Conservation (phyloP, 2,797 vertebrate genomes). For the Miichthys miiuy region DNA sequence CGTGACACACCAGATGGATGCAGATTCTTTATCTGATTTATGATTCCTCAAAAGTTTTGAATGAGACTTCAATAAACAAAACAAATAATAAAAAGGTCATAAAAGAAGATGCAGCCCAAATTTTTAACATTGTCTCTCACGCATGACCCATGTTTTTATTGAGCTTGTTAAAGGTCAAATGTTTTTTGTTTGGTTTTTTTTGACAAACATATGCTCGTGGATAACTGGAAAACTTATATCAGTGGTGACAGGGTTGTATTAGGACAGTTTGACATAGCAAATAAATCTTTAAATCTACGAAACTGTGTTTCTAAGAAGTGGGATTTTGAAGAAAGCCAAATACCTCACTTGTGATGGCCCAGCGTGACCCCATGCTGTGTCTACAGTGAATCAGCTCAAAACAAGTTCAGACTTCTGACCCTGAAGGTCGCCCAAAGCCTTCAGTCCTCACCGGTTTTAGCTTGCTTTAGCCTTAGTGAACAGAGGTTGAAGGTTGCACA, state of each 20-base stretch:
- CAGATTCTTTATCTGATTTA: conserved; percentile 69
- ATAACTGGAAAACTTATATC: conserved; percentile 22
- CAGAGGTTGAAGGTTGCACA: conserved; percentile 48
- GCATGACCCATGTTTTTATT: background rate
- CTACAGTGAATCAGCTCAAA: conserved; percentile 35
- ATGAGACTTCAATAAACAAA: conserved; percentile 46
- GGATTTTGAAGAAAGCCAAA: conserved; percentile 25
- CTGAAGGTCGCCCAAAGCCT: conserved; percentile 24
- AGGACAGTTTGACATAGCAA: conserved; percentile 20
- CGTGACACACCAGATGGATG: conserved; percentile 22
- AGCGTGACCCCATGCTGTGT: conserved; percentile 28
- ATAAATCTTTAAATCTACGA: conserved; percentile 37
- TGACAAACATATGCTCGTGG: conserved; percentile 7
- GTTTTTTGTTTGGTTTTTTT: background rate
- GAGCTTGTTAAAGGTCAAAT: conserved; percentile 3
- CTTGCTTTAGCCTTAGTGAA: conserved; percentile 40
- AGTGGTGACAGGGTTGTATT: conserved; percentile 10
- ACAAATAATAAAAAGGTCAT: conserved; percentile 32
- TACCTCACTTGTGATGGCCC: conserved; percentile 34
- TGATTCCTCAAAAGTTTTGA: conserved; percentile 58
- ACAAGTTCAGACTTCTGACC: conserved; percentile 52
- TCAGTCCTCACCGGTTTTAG: conserved; percentile 11
- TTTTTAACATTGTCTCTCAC: conserved; percentile 6
- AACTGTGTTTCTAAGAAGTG: conserved; percentile 42
- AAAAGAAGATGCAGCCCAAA: conserved; percentile 8